Percentiles rank a stretch among this genome's conserved stretches.
Conservation (phyloP, 2,797 vertebrate species). For the Diceros bicornis region DNA sequence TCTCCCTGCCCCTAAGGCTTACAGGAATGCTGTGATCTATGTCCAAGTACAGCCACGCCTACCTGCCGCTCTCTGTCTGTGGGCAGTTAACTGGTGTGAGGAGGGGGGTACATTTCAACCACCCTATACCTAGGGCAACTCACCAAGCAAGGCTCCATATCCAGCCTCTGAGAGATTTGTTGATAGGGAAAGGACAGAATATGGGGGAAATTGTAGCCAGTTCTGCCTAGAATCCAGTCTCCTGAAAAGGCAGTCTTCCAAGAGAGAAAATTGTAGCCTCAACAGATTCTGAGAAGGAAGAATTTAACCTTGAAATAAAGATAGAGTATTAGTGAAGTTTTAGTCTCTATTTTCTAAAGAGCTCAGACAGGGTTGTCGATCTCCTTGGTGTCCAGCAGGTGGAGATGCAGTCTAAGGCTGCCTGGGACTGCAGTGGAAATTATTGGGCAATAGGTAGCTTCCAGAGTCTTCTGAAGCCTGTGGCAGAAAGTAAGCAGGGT, state of each 20-base stretch:
- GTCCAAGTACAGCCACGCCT: neutral
- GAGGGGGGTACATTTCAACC: neutral
- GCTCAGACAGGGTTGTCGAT: neutral
- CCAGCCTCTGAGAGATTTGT: neutral
- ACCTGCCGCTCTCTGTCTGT: neutral
- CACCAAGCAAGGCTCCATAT: neutral
- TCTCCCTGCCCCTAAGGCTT: neutral
- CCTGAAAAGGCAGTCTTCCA: neutral
- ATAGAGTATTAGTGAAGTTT: neutral
- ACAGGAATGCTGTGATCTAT: neutral
- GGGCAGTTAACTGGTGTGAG: neutral
- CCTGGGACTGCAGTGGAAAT: neutral
- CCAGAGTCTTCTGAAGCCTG: neutral
- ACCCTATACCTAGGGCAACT: neutral
- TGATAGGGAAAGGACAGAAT: neutral
- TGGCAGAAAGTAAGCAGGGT: neutral
- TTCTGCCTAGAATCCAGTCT: neutral
- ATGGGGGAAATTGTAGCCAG: neutral
- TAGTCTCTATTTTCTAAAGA: neutral
- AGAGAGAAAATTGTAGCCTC: neutral
- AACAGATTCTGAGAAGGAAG: slow-evolving; percentile 44
- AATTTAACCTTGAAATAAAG: slow-evolving; percentile 45
- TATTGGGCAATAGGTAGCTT: neutral
- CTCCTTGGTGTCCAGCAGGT: slow-evolving; percentile 76
- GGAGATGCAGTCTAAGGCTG: slow-evolving; percentile 65